Evolutionary conservation across 1,140 invertebrate genomes (phyloP), one percentile per base, ranked within the genome.

Genomic region (Conopomorpha cramerella): DNA sequence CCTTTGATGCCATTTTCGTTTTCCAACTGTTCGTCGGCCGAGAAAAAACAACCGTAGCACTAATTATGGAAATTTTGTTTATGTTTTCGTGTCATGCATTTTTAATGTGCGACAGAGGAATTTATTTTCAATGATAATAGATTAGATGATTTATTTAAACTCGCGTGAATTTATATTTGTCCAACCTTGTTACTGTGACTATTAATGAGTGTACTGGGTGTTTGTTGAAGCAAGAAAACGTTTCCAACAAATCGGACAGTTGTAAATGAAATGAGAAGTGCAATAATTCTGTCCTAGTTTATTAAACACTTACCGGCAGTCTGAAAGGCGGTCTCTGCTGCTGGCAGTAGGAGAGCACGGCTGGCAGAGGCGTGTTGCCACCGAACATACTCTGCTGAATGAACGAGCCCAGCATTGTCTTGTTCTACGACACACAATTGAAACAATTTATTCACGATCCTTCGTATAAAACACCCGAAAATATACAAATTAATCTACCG

Each of bases 321-420:
- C 58, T 57, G 34, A 64, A 74, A 2, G 59, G 58, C 17, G 56
- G 59, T 26, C 46, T 55, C 36, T 64, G 66, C 34, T 74, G 70
- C 31, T 77, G 73, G 34, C 72, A 76, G 39, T 62, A 67, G 0
- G 73, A 77, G 1, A 73, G 46, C 2, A 73, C 62, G 1, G 70
- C 65, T 1, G 71, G 71, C 15, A 76, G 33, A 1, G 68, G 71
- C 0, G 70, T 73, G 17, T 62, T 61, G n/a, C 61, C 57, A 31
- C 72, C 63, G 34, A 74, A 76, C 42, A 74, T 50, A 47, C 70
- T 78, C 38, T 77, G 76, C 29, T 77, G 71, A 18, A 77, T 59
- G 30, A 64, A 78, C 2, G 73, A 77, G 3, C 70, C 70, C n/a
- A 78, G 41, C 71, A 78, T 78, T 2, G 76, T 78, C 42, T 67